Evolutionary conservation across 2,888 invertebrate species (phyloP), one percentile per base, ranked within the genome.

Genomic region (Diogma glabrata): DNA sequence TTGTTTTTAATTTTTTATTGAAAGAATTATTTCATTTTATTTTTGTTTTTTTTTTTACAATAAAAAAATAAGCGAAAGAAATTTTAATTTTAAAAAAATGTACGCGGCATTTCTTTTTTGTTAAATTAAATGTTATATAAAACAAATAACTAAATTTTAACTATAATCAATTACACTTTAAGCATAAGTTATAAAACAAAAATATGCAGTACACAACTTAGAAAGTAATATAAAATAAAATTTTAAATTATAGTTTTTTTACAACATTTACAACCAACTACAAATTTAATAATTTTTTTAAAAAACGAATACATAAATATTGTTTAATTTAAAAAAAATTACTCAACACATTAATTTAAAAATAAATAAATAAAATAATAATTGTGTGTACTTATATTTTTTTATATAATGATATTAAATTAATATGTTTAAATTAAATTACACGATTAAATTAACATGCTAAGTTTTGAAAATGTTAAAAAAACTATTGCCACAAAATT

Each of bases 241-340:
- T 22, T 14, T 14, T 3, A 43, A 43, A 4, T n/a, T 22, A 28
- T 12, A 28, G 10, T 3, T 22, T 43, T 43, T 14, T 43, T 43
- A 43, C 43, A 43, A 43, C 43, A 43, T 22, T 43, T 43, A 43
- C 43, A 43, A 43, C 43, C 43, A 43, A 14, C 43, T 43, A 43
- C 43, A 5, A 20, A 20, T 40, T 40, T 40, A 23, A 22, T 43
- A n/a, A n/a, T n/a, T n/a, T n/a, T n/a, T n/a, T n/a, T n/a, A n/a
- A n/a, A n/a, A n/a, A n/a, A n/a, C n/a, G n/a, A n/a, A n/a, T n/a
- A n/a, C n/a, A n/a, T n/a, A n/a, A n/a, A n/a, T n/a, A n/a, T n/a
- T n/a, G n/a, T n/a, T n/a, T n/a, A n/a, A n/a, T n/a, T n/a, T n/a
- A n/a, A n/a, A n/a, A n/a, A n/a, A n/a, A n/a, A n/a, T n/a, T n/a